These are phyloP conservation scores for Felis chaus DNA, from an alignment of 2,113 vertebrate genomes.

Conservation along the genomic window DNA sequence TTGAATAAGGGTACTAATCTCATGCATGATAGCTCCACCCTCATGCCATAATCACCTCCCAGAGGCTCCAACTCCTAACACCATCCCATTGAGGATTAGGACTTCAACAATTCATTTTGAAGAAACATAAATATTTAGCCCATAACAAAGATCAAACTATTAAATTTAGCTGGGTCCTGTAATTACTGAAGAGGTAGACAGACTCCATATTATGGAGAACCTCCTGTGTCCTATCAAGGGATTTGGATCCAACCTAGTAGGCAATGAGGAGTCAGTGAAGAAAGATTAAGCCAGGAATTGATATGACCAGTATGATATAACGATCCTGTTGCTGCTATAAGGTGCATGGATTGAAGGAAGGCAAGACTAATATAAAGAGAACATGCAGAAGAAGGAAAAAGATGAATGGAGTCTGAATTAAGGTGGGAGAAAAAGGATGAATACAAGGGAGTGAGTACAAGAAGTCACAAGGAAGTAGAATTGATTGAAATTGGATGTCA, in stretches of 20 bases:
- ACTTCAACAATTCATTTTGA: neutral
- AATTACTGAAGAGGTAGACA: neutral
- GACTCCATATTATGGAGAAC: neutral
- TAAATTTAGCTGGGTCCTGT: neutral
- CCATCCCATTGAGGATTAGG: neutral
- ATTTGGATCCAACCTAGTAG: neutral
- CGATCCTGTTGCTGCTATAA: neutral
- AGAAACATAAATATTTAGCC: neutral
- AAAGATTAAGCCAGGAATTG: neutral
- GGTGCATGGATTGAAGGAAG: neutral
- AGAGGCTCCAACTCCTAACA: neutral
- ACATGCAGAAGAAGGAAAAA: neutral
- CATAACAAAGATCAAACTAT: neutral
- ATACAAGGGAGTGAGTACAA: fast-evolving
- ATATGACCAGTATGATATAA: neutral
- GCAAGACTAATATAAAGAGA: neutral
- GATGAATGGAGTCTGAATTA: neutral
- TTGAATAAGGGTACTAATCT: neutral
- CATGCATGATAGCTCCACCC: neutral
- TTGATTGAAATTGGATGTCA: neutral
- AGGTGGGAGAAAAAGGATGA: neutral
- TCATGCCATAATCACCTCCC: neutral
- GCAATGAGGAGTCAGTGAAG: neutral
- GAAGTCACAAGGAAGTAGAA: neutral
- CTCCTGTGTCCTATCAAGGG: neutral